These are phyloP conservation scores for Cardiocondyla obscurior DNA, from an alignment of 1,140 invertebrate genomes.

Conservation along the genomic window DNA sequence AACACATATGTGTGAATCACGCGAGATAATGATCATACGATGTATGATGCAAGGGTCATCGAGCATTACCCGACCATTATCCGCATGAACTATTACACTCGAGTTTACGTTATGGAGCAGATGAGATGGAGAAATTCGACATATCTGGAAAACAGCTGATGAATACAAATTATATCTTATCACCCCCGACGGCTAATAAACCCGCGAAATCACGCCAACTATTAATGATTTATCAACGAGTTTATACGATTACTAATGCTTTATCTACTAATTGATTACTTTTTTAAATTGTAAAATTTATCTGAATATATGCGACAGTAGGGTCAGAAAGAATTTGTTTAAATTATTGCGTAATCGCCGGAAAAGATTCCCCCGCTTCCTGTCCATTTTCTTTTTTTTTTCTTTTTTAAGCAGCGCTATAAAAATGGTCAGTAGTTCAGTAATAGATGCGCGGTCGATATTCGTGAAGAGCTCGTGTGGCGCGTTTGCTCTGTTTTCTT, in stretches of 20 bases:
- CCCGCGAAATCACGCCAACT: not conserved
- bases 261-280: not conserved
- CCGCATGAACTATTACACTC: not conserved
- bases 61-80: not conserved
- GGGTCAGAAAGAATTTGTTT: not conserved
- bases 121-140: not conserved
- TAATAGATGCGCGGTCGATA: slow-evolving; percentile 59
- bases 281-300: not conserved
- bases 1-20: not conserved
- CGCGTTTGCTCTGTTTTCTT: slow-evolving; percentile 9
- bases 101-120: not conserved
- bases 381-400: no score
- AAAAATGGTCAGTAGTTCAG: not conserved
- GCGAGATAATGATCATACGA: slow-evolving; percentile 18
- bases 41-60: not conserved
- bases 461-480: slow-evolving; percentile 39
- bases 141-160: not conserved
- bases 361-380: not conserved
- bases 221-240: not conserved
- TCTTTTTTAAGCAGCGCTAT: not conserved
- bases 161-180: not conserved
- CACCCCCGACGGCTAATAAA: not conserved
- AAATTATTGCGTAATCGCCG: not conserved
- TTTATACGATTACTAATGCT: not conserved
- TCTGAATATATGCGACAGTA: not conserved